Base-by-base conservation (phyloP, 2,113 vertebrate genomes). In the Callionymus lyra region DNA sequence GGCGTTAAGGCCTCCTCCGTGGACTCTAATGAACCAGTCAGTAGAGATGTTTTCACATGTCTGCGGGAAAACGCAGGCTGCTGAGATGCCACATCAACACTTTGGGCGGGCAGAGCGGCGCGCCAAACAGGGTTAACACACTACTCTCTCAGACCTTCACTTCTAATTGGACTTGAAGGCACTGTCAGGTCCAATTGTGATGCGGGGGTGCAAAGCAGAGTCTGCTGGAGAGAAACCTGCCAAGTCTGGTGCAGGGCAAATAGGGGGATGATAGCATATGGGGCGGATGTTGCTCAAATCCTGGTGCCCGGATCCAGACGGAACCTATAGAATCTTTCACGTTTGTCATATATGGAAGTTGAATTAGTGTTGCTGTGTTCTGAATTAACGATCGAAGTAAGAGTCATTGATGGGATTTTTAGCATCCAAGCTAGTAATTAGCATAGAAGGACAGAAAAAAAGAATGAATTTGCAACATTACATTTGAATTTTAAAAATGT, bases 91-190 rank as follows among this genome's bases (percentile, higher is more conserved):
- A 45, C 68, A 64, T 72, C 68, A 65, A 77, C 73, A 71, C 68
- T 59, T 70, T 65, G 66, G 54, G 56, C 41, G 58, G 72, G 50
- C 34, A 62, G 65, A 64, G 65, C 55, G 41, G 19, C 3, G 43
- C 41, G 60, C 68, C 63, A 72, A 74, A 63, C 62, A 66, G 64
- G 65, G 72, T 82, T 77, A 79, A 77, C 74, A 61, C 65, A 62
- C 73, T 67, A 34, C 65, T 70, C 70, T 64, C 57, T 65, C 57
- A 47, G 66, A 73, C 68, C 60, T 44, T 65, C 70, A 75, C 48
- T 82, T 65, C 66, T 82, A 83, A 85, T 84, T 77, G 76, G 78
- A 81, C 74, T 79, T 76, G 80, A 86, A 82, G 79, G 76, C 74
- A 75, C 69, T 80, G 81, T 86, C 81, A 82, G 67, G 71, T 77